Evolutionary conservation across 2,888 invertebrate genomes (phyloP), one percentile per base, ranked within the genome.

Genomic region (Cephus sareptanus): DNA sequence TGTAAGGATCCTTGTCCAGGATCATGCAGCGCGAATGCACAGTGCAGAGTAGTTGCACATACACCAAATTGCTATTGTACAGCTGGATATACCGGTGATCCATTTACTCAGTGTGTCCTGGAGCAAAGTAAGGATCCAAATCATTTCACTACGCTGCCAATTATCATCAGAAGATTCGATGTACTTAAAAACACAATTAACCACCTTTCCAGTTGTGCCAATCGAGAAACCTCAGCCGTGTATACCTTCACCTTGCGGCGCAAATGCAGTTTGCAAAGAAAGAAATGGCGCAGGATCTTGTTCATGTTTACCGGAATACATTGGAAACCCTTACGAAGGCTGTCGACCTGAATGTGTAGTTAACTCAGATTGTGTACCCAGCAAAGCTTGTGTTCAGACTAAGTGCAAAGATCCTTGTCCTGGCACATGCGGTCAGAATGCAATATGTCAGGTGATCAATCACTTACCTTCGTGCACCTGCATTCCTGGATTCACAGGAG

Each of bases 71-170:
- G 94, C 85, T 91, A 92, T 69, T 94, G 94, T 82, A 88, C 92
- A 34, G 85, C 91, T 30, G 92, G 92, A 69, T 94, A 93, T 82
- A 92, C 92, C 35, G 95, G 95, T 33, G 94, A 95, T 92, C 95
- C 95, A 34, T 95, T 95, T 85, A 91, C 92, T 13, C 93, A 93
- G 82, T 95, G 94, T 90, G 83, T 92, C 90, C 84, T 92, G 92
- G 94, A 94, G 91, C 90, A 93, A 83, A 71, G 78, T 78, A 73
- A 78, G 78, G 0, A 35, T 12, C 2, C n/a, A 56, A 56, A 56
- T 23, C 9, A 23, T 56, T 23, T 56, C 56, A 23, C 9, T 23
- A 23, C 23, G 1, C 2, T 56, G 23, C 23, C 56, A 56, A 23
- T 56, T 56, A 15, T 34, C 30, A 34, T 74, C 30, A n/a, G 23